Conservation (phyloP, 2,113 vertebrate genomes). For the Gnathonemus echidnorhynchus region DNA sequence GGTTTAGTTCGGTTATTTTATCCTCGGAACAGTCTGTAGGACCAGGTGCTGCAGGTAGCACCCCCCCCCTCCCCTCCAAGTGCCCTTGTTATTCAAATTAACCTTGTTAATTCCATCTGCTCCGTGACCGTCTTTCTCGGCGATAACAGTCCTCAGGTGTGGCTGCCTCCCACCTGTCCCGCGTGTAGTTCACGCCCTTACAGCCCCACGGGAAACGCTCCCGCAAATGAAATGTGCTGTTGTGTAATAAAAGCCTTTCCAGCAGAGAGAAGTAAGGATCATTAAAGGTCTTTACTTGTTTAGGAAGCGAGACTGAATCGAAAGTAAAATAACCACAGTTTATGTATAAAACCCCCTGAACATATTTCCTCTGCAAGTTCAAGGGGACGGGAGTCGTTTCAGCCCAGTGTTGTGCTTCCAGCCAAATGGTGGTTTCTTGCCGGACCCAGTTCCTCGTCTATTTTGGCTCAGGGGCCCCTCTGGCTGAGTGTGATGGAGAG, state of each 20-base stretch:
- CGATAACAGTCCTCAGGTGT: background rate
- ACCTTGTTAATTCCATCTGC: slow-evolving; percentile 8
- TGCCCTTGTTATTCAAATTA: slow-evolving; percentile 8
- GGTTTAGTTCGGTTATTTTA: background rate
- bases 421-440: background rate
- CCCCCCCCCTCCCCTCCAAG: background rate
- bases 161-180: background rate
- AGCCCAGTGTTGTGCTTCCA: background rate
- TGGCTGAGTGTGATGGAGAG: background rate
- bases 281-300: background rate
- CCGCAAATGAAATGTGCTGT: background rate
- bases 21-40: background rate
- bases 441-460: background rate
- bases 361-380: background rate
- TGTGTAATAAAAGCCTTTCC: background rate
- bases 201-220: background rate
- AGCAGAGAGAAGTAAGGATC: background rate
- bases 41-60: background rate
- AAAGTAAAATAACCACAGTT: background rate
- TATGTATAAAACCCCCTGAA: background rate
- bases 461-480: background rate
- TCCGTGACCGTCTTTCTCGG: background rate
- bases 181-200: background rate
- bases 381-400: background rate
- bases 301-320: background rate